Evolutionary conservation across 2,797 vertebrate species (phyloP), one percentile per base, ranked within the genome.

Genomic region (Pangasius macronema): DNA sequence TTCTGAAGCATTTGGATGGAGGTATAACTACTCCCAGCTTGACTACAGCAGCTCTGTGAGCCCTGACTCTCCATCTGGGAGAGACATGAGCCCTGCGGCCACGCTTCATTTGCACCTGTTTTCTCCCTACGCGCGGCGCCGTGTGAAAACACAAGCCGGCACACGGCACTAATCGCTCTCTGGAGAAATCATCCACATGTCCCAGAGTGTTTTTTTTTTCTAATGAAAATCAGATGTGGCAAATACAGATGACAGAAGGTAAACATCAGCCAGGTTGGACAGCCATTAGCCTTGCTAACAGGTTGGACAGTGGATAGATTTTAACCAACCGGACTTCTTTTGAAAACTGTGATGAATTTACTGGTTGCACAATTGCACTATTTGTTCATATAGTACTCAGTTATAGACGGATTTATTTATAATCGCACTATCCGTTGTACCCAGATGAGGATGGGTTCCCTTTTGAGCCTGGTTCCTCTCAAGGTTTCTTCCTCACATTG

Each of bases 41-140:
- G 30, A 27, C 46, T 76, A 49, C 55, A 13, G 77, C 73, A 30
- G 30, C 77, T 24, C 76, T 27, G 36, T 18, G 86, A 77, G 55
- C 39, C 16, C 68, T 57, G 22, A 81, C n/a, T 53, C 46, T 86
- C 85, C 89, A 90, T 85, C 77, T 90, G 89, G 88, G 82, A 57
- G 20, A 42, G n/a, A 57, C 70, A 82, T 27, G 59, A 80, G 57
- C 39, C 79, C 13, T 77, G 49, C 4, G 63, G 77, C 51, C 73
- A 42, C 2, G 51, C 81, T 88, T 91, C 86, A 90, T 89, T 84
- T 86, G 67, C 88, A 91, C 90, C 90, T 91, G 89, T 88, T 87
- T 76, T 82, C 85, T 85, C 33, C 57, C 36, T 46, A 63, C 55
- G 8, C 33, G 27, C 27, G 16, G 36, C 22, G n/a, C 49, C 10